A percentile compares a stretch with the other conserved stretches of the same genome.
Evolutionary conservation across 2,888 invertebrate species (phyloP).

Genomic region (Fragum sueziense): DNA sequence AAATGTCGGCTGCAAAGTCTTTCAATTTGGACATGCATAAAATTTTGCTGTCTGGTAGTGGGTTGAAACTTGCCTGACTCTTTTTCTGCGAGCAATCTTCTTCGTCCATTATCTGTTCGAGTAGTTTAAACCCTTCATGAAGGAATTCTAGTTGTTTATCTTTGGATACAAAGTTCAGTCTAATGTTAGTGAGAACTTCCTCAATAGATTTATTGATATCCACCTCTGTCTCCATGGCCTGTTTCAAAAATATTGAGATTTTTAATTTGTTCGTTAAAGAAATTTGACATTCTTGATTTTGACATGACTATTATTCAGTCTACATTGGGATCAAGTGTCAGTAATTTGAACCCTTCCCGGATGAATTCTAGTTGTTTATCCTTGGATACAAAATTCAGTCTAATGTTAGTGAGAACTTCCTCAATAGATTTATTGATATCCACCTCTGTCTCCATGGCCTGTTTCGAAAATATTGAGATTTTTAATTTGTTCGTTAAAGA

Average conservation of each 20-base stretch:
- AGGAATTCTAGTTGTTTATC: constrained; percentile 33
- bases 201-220: constrained; percentile 29
- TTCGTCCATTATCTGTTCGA: constrained; percentile 20
- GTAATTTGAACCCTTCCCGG: constrained; percentile 26
- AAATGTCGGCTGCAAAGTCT: too few species aligned
- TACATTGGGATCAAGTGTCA: too few species aligned
- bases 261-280: too few species aligned
- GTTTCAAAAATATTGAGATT: neutral
- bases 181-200: constrained; percentile 33
- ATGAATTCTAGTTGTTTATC: constrained; percentile 33
- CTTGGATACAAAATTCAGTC: constrained; percentile 36
- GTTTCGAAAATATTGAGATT: too few species aligned
- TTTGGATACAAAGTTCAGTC: constrained; percentile 36
- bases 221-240: constrained; percentile 28
- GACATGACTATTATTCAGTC: too few species aligned
- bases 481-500: too few species aligned
- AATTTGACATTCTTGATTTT: too few species aligned
- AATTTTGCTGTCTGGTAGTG: neutral
- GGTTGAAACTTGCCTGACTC: constrained; percentile 2
- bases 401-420: constrained; percentile 33
- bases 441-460: constrained; percentile 21
- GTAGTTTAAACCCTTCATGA: constrained; percentile 25
- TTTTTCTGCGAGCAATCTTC: constrained; percentile 6
- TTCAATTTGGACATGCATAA: neutral
- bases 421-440: constrained; percentile 29